Conservation (phyloP, 2,888 invertebrate genomes). For the Gonocerus acuteangulatus region DNA sequence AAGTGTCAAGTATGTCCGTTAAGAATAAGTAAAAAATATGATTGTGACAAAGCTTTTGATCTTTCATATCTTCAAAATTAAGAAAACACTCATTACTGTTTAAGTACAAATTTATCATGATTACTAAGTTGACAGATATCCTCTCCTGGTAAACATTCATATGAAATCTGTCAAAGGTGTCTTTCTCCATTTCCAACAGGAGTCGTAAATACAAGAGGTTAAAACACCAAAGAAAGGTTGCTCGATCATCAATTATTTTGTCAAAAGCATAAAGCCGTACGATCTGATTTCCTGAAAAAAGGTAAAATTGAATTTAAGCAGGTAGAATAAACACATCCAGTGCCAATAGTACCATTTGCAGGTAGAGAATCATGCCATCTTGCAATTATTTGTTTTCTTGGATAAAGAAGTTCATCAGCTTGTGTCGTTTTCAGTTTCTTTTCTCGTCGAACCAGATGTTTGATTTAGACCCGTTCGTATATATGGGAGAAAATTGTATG, state of each 20-base stretch:
- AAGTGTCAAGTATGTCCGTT: not conserved
- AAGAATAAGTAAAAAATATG: slow-evolving; percentile 1
- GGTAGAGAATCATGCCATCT: not conserved
- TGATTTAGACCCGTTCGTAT: too few species aligned
- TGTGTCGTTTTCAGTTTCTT: too few species aligned
- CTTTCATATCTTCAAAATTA: not conserved
- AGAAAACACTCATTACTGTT: not conserved
- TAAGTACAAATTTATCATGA: not conserved
- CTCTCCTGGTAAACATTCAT: too few species aligned
- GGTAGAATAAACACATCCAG: not conserved
- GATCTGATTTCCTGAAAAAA: not conserved
- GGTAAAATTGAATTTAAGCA: slow-evolving; percentile 2
- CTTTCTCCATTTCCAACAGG: too few species aligned
- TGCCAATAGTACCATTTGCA: not conserved
- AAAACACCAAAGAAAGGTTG: not conserved
- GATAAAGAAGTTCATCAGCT: too few species aligned
- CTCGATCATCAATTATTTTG: not conserved
- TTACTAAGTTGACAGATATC: too few species aligned
- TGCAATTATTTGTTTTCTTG: too few species aligned
- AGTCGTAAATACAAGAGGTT: too few species aligned
- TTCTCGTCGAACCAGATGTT: too few species aligned
- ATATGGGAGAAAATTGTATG: too few species aligned
- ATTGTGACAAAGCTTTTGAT: not conserved
- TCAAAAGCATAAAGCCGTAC: not conserved
- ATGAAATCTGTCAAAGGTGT: too few species aligned